Conservation (phyloP, 2,113 vertebrate species). For the Gobius niger region DNA sequence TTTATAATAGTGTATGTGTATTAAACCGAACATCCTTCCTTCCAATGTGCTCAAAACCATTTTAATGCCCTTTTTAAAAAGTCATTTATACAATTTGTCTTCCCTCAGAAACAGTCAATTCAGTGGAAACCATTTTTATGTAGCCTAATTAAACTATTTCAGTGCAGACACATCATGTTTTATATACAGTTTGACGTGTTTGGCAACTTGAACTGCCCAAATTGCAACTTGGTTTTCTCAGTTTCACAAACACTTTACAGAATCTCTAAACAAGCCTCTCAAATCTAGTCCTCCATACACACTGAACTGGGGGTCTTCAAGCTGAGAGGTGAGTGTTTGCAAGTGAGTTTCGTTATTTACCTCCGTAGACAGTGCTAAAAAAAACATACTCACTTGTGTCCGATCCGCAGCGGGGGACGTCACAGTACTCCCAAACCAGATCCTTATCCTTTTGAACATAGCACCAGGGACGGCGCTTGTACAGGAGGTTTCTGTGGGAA, state of each 20-base stretch:
- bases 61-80: not conserved
- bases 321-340: too few relatives aligned
- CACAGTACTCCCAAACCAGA: constrained; percentile 62
- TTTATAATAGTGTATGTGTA: too few relatives aligned
- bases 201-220: not conserved
- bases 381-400: constrained; percentile 25
- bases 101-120: not conserved
- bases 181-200: not conserved
- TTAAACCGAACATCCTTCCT: not conserved
- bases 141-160: not conserved
- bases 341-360: too few relatives aligned
- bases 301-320: too few relatives aligned
- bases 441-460: constrained; percentile 22
- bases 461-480: constrained; percentile 69
- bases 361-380: too few relatives aligned
- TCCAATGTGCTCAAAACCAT: not conserved
- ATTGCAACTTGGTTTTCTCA: not conserved
- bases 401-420: constrained; percentile 45
- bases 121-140: not conserved
- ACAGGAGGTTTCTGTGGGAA: constrained; percentile 54
- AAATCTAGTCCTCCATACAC: too few relatives aligned
- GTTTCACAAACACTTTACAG: not conserved
- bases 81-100: not conserved
- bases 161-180: not conserved
- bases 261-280: not conserved